These are phyloP conservation scores for Varanus salvator DNA, from an alignment of 2,113 vertebrate species.

Conservation along the genomic window DNA sequence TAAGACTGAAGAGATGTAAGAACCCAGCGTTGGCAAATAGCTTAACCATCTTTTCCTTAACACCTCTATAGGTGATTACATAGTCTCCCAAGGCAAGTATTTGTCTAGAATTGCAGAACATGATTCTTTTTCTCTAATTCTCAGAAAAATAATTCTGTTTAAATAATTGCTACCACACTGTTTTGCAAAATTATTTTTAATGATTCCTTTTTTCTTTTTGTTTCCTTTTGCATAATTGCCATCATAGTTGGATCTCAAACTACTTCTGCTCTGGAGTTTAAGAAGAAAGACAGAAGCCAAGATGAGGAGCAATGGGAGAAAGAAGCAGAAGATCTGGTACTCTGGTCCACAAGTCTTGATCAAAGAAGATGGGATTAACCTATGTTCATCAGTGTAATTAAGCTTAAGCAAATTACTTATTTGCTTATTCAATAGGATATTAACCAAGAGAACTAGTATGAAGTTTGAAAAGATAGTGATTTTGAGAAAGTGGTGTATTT, in stretches of 20 bases:
- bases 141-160: background rate
- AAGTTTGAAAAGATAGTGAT: background rate
- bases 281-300: background rate
- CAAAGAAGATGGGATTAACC: conserved; percentile 29
- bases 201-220: background rate
- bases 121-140: background rate
- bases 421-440: background rate
- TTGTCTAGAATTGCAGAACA: background rate
- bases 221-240: conserved; percentile 24
- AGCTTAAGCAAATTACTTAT: background rate
- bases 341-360: conserved; percentile 62
- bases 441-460: background rate
- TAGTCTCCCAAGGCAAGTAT: no score
- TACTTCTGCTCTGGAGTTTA: fast-evolving
- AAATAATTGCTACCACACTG: background rate
- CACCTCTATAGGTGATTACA: background rate
- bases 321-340: conserved; percentile 64
- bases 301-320: conserved; percentile 48
- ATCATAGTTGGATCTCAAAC: background rate
- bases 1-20: background rate
- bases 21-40: background rate
- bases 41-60: background rate
- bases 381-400: background rate
- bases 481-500: background rate
- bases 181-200: background rate